Evolutionary conservation across 2,113 vertebrate species (phyloP).

Genomic region (Pelusios castaneus): DNA sequence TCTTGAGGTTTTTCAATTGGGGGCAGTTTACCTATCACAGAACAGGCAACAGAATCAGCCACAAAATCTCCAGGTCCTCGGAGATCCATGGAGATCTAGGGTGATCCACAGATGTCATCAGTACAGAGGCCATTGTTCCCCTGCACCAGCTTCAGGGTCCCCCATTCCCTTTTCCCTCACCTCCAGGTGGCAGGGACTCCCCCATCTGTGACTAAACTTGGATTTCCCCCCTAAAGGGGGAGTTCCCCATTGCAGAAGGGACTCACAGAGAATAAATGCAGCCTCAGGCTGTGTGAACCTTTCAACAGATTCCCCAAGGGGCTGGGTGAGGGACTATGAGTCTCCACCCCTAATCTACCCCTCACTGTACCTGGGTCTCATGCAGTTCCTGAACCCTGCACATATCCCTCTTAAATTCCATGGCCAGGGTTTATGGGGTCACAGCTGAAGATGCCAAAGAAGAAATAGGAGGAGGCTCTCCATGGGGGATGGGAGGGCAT

Average conservation of each 20-base stretch:
- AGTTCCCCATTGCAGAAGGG: constrained; percentile 47
- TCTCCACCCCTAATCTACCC: not conserved
- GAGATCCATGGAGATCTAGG: not conserved
- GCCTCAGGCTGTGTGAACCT: not conserved
- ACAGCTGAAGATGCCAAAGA: not conserved
- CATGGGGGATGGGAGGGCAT: not conserved
- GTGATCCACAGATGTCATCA: not conserved
- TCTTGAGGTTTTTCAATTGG: not conserved
- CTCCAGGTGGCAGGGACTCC: constrained; percentile 46
- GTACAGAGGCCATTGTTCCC: not conserved
- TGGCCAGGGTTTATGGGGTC: not conserved
- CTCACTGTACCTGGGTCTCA: not conserved
- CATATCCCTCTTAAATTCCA: not conserved
- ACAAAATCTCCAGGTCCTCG: not conserved
- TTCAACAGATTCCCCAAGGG: constrained; percentile 26
- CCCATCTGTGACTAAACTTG: constrained; percentile 44
- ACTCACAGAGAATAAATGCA: not conserved
- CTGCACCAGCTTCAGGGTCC: not conserved
- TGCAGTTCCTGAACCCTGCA: not conserved
- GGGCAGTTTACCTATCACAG: not conserved
- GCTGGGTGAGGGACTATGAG: not conserved
- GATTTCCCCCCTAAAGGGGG: constrained; percentile 63
- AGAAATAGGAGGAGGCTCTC: not conserved
- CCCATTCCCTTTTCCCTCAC: not conserved
- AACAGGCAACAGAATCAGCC: not conserved